Evolutionary conservation across 1,140 invertebrate genomes (phyloP).

Genomic region (Diabrotica undecimpunctata): DNA sequence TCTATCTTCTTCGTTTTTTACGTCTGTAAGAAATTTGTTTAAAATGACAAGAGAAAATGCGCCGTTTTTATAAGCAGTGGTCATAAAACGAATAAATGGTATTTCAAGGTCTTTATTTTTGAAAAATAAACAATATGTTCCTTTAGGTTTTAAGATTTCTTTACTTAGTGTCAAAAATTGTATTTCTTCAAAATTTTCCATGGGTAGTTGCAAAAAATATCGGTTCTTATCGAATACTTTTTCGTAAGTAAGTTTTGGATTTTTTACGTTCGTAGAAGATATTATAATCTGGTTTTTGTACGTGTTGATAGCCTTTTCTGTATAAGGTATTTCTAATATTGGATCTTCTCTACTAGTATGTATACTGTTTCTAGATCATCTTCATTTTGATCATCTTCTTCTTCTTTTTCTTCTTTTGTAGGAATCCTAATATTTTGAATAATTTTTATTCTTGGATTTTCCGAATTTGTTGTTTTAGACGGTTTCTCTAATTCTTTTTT

Average conservation of each 20-base stretch:
- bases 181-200: neutral
- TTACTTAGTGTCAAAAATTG: too few species aligned
- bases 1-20: neutral
- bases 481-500: too few species aligned
- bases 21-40: neutral
- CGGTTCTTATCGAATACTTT: neutral
- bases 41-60: neutral
- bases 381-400: too few species aligned
- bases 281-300: slow-evolving; percentile 21
- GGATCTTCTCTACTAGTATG: too few species aligned
- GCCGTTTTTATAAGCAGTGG: too few species aligned
- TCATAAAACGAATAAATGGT: neutral
- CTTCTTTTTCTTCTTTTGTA: too few species aligned
- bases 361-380: too few species aligned
- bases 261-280: neutral
- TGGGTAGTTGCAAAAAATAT: neutral
- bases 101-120: neutral
- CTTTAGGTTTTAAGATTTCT: neutral
- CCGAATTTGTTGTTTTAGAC: too few species aligned
- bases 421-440: too few species aligned
- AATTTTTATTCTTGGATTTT: too few species aligned
- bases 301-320: slow-evolving; percentile 13
- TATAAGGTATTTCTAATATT: neutral
- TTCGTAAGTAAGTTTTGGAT: neutral
- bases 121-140: neutral